Evolutionary conservation across 2,888 invertebrate genomes (phyloP), one percentile per base, ranked within the genome.

Genomic region (Melinaea menophilus): DNA sequence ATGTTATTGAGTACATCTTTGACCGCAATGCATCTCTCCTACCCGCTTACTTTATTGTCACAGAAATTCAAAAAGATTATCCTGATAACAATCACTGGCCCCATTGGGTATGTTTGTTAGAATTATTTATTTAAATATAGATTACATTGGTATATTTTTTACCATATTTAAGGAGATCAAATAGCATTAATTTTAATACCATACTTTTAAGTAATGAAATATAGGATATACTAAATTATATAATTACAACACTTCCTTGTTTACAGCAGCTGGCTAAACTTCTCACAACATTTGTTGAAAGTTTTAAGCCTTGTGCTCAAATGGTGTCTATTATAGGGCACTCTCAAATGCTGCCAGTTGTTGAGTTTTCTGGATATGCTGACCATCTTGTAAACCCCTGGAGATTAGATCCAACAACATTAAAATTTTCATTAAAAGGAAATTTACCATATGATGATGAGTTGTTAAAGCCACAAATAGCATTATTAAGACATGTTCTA

Each of bases 321-420:
- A 98, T 99, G 97, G 96, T 98, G 0, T 96, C 98, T 0, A 96
- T 98, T 62, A 94, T 96, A 70, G 97, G 97, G 0, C 95, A 98
- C 74, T 94, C 96, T 0, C 94, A 95, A 78, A 96, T 99, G 95
- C 85, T 98, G 59, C 99, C 99, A 0, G 96, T 99, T 13, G 97
- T 98, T 0, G 98, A 98, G 73, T 97, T 97, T 79, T 96, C 96
- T 58, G 96, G 96, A 5, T 97, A 97, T 80, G 95, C 96, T 0
- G 97, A 97, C 82, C 96, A 97, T 79, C 92, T 96, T 58, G 95
- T 97, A 59, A 97, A 96, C 84, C 97, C 97, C 0, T 99, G 99
- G 99, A 94, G 97, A 72, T 86, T 99, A 56, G 98, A 98, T 88
- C 95, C 96, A 0, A 92, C 93, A 12, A 96, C 96, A n/a, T 78